Conservation (phyloP, 2,797 vertebrate genomes). For the Staurois parvus region DNA sequence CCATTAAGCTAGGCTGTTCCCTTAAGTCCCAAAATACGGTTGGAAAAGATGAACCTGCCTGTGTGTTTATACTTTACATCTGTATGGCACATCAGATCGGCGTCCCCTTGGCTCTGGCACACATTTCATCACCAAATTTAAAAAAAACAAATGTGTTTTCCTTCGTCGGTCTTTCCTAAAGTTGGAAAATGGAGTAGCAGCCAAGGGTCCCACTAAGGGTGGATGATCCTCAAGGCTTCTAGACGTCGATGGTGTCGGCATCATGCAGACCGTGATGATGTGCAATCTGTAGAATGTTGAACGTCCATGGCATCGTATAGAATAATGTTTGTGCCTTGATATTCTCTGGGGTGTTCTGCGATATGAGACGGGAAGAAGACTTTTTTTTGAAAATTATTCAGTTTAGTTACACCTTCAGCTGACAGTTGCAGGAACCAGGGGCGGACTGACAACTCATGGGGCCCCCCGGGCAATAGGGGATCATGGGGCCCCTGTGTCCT, state of each 20-base stretch:
- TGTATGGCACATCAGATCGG: background rate
- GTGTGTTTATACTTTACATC: slow-evolving; percentile 16
- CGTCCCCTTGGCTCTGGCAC: slow-evolving; percentile 71
- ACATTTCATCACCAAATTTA: slow-evolving; percentile 71
- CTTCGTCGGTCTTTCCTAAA: slow-evolving; percentile 65
- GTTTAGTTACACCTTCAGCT: background rate
- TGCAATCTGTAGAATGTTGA: slow-evolving; percentile 12
- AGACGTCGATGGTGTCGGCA: slow-evolving; percentile 28
- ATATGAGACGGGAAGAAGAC: slow-evolving; percentile 21
- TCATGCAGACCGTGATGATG: slow-evolving; percentile 30
- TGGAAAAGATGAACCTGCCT: background rate
- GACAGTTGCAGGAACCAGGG: background rate
- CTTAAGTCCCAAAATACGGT: background rate
- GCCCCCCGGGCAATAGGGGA: no score
- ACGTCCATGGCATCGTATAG: slow-evolving; percentile 1
- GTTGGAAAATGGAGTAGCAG: slow-evolving; percentile 41
- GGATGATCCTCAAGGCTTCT: slow-evolving; percentile 27
- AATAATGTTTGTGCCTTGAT: slow-evolving; percentile 32
- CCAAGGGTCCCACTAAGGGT: slow-evolving; percentile 18
- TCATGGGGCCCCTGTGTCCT: no score
- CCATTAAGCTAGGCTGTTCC: slow-evolving; percentile 8
- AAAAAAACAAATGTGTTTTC: slow-evolving; percentile 70
- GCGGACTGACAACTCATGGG: no score
- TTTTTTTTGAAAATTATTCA: background rate
- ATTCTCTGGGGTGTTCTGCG: slow-evolving; percentile 13